A percentile compares a stretch with the other conserved stretches of the same genome.
Conservation (phyloP, 92 coral and sea anemone species). For the Palythoa grandis region DNA sequence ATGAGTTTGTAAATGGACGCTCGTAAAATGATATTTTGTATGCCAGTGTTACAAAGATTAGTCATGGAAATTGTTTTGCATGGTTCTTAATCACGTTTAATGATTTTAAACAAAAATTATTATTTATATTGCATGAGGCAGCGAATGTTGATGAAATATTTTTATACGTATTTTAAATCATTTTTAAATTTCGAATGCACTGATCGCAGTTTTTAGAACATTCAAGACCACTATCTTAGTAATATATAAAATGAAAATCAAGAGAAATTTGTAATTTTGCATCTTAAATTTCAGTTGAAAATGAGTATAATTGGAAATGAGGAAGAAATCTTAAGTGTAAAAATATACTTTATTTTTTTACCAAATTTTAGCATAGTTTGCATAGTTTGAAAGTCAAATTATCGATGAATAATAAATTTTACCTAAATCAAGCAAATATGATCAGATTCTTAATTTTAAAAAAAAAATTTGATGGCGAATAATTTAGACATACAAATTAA, state of each 20-base stretch:
- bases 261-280: neutral
- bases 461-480: neutral
- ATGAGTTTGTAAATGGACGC: constrained; percentile 52
- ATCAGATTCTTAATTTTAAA: constrained; percentile 7
- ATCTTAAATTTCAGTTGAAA: neutral
- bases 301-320: neutral
- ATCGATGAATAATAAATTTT: neutral
- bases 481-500: constrained; percentile 17
- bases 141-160: neutral
- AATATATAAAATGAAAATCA: neutral
- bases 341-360: neutral
- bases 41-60: neutral
- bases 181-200: neutral
- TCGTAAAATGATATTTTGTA: neutral
- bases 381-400: neutral
- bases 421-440: constrained; percentile 24
- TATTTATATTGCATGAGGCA: neutral
- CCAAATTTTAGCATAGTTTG: neutral
- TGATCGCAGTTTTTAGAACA: constrained; percentile 17
- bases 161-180: neutral
- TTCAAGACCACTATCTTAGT: constrained; percentile 34
- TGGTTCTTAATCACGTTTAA: constrained; percentile 12
- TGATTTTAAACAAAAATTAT: constrained; percentile 6
- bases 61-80: constrained; percentile 8
- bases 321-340: too few species aligned